Conservation (phyloP, 2,797 vertebrate species). For the Antrozous pallidus region DNA sequence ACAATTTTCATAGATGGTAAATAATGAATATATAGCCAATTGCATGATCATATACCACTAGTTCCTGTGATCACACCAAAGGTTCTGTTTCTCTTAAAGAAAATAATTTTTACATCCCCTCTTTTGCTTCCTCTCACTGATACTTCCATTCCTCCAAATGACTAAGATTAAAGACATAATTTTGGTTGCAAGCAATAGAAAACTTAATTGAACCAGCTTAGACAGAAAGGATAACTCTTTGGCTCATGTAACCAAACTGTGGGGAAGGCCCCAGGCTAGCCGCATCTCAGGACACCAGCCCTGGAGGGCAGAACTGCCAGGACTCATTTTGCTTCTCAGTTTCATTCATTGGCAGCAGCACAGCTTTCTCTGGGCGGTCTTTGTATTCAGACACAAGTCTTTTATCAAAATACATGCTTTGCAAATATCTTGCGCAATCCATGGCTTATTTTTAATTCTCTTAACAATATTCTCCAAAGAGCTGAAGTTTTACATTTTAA, state of each 20-base stretch:
- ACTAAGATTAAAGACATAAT: neutral
- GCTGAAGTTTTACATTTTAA: neutral
- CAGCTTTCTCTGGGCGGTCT: neutral
- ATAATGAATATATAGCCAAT: neutral
- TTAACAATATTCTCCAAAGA: neutral
- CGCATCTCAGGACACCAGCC: neutral
- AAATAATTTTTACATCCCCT: neutral
- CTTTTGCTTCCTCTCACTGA: neutral
- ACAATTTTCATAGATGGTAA: neutral
- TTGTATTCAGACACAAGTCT: neutral
- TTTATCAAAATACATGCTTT: neutral
- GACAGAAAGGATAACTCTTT: neutral
- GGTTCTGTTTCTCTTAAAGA: neutral
- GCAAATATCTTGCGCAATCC: neutral
- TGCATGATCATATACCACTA: neutral
- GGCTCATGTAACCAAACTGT: neutral
- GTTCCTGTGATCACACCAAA: neutral
- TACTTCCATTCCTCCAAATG: neutral
- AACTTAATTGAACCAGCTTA: neutral
- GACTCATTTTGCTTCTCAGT: neutral
- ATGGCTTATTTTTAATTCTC: neutral
- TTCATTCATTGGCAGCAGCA: neutral
- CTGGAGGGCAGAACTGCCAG: neutral
- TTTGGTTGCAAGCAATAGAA: conserved; percentile 26
- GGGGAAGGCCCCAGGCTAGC: neutral